A percentile compares a stretch with the other conserved stretches of the same genome.
phyloP scores from a whole-genome alignment of 2,113 vertebrate species.

The Galeopterus variegatus region DNA sequence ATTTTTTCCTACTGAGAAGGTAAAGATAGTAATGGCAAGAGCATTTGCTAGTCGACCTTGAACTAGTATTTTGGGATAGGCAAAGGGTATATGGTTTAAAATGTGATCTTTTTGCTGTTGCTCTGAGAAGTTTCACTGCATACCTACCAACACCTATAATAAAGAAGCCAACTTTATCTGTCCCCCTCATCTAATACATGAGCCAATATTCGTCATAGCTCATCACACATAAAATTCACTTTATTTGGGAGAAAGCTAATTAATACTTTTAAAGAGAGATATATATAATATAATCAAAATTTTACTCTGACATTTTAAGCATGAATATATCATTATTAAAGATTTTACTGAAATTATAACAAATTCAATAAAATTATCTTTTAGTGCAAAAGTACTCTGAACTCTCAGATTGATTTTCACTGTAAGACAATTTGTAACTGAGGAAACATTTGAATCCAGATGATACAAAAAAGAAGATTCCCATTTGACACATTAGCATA shows the following conservation, averaged over 20 bases:
- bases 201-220: neutral
- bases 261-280: neutral
- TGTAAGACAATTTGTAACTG: neutral
- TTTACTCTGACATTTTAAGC: conserved; percentile 9
- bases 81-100: neutral
- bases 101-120: neutral
- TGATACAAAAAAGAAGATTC: neutral
- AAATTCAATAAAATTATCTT: conserved; percentile 20
- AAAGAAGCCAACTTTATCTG: neutral
- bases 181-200: neutral
- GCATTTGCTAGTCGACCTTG: neutral
- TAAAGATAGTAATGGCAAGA: neutral
- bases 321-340: neutral
- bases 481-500: neutral
- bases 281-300: neutral
- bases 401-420: neutral
- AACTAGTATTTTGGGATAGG: neutral
- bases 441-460: conserved; percentile 15
- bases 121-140: neutral
- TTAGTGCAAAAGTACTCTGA: neutral
- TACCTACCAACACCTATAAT: neutral
- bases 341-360: conserved; percentile 19
- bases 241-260: neutral
- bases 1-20: neutral
- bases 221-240: neutral